Evolutionary conservation across 2,797 vertebrate genomes (phyloP).

Genomic region (Pseudochaenichthys georgianus): DNA sequence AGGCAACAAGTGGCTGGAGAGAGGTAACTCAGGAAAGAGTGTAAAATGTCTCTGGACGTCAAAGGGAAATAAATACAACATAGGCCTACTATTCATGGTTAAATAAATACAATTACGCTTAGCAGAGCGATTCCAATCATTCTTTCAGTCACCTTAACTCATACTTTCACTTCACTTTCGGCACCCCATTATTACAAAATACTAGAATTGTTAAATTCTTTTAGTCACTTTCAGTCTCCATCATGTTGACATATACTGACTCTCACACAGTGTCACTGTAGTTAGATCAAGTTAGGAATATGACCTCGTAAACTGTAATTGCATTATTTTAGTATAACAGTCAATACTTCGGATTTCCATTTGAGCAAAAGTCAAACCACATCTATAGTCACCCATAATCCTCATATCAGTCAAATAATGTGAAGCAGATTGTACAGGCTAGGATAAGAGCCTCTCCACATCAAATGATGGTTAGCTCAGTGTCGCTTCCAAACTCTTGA

Average conservation of each 20-base stretch:
- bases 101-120: conserved; percentile 30
- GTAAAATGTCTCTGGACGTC: conserved; percentile 24
- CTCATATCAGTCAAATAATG: background rate
- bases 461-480: background rate
- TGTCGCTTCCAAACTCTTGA: background rate
- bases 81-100: background rate
- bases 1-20: conserved; percentile 54
- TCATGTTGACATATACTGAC: background rate
- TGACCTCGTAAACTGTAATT: background rate
- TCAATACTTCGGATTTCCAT: background rate
- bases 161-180: conserved; percentile 6
- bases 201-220: conserved; percentile 33
- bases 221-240: conserved; percentile 30
- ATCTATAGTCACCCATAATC: background rate
- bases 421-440: background rate
- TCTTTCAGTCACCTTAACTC: conserved; percentile 34
- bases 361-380: background rate
- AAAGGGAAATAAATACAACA: conserved; percentile 49
- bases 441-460: background rate
- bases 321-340: background rate
- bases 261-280: background rate
- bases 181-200: background rate
- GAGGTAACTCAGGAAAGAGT: conserved; percentile 32
- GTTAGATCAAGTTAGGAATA: background rate
- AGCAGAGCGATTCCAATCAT: conserved; percentile 24